These are phyloP conservation scores for Lydus trimaculatus DNA, from an alignment of 2,888 invertebrate genomes.

Conservation along the genomic window DNA sequence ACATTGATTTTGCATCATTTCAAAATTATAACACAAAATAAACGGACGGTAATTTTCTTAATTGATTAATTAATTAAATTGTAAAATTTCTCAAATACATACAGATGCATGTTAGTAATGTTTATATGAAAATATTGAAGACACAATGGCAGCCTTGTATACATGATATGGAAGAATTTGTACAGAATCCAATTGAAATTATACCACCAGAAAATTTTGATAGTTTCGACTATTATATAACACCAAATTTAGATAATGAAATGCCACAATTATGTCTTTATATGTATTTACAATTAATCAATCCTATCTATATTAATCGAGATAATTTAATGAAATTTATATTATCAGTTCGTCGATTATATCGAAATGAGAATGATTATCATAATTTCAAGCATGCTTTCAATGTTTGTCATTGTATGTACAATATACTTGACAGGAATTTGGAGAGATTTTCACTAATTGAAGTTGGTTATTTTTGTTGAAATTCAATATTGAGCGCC, in stretches of 20 bases:
- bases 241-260: constrained; percentile 61
- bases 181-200: constrained; percentile 52
- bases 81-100: background rate
- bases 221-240: constrained; percentile 67
- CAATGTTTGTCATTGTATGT: constrained; percentile 69
- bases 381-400: constrained; percentile 72
- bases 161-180: constrained; percentile 62
- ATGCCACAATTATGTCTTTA: constrained; percentile 64
- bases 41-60: constrained; percentile 59
- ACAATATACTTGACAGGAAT: constrained; percentile 63
- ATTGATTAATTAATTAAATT: background rate
- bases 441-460: constrained; percentile 43
- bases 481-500: too few relatives aligned
- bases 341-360: constrained; percentile 61
- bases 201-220: constrained; percentile 60
- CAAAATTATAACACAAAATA: constrained; percentile 60
- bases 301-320: constrained; percentile 59
- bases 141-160: constrained; percentile 65
- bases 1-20: constrained; percentile 67
- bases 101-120: background rate
- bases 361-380: constrained; percentile 64
- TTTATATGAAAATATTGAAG: constrained; percentile 58
- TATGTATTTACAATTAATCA: constrained; percentile 64
- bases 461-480: too few relatives aligned
- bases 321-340: constrained; percentile 61